Base-by-base conservation (phyloP, 2,888 invertebrate species). In the Apamea sordens region DNA sequence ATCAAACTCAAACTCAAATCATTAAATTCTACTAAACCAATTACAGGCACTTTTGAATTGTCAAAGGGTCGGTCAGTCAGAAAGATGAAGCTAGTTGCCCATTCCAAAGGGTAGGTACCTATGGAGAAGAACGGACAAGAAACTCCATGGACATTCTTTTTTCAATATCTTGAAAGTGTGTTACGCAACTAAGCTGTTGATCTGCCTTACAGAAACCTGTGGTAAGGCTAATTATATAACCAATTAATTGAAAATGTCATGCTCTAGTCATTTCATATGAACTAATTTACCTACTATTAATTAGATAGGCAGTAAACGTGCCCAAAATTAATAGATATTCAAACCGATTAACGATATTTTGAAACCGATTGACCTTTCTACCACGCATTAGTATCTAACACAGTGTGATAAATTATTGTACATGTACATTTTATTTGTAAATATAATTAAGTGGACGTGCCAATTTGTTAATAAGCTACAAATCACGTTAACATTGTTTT, bases 361-460 rank as follows among this genome's bases (percentile, higher is more conserved):
- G 56, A 64, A 64, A 56, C 32, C 36, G 36, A 59, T 28, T 44
- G 44, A 44, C 28, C 47, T 82, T 75, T 89, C 69, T 77, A 56
- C 77, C 73, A 76, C 73, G 72, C 76, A 87, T 73, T 70, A 24
- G 41, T 56, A 32, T 77, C 13, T 64, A 78, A 73, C 73, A 88
- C 76, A 82, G 86, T 78, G 88, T 81, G 85, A 92, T 93, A 91
- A 61, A 90, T 89, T 83, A 86, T 36, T 36, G 24, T 36, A 86
- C 75, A 78, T 88, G 81, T 88, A 84, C 63, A 84, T 87, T 86
- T 91, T 83, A 86, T 90, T 82, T 92, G 92, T 93, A 93, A 91
- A 93, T 90, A 90, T 89, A 89, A 91, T 91, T 93, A 89, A 89
- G 88, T 92, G 82, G 78, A 92, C 90, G 95, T 95, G 95, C 95